A percentile compares a stretch with the other conserved stretches of the same genome.
phyloP scores from a whole-genome alignment of 1,140 invertebrate species.

The Caenorhabditis inopinata region DNA sequence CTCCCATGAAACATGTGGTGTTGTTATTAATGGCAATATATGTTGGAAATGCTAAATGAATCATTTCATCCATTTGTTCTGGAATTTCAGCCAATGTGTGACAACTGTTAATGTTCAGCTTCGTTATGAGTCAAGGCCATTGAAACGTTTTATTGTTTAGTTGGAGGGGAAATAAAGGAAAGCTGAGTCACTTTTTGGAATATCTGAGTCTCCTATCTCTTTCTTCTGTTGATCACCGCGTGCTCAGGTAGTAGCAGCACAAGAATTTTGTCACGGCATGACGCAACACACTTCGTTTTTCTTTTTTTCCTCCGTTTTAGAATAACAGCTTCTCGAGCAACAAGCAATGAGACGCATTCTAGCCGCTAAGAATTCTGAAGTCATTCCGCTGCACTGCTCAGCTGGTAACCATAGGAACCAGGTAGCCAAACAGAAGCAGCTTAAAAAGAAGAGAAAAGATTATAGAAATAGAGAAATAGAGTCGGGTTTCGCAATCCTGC shows the following conservation, averaged over 20 bases:
- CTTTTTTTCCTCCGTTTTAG: neutral
- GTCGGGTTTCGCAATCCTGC: constrained; percentile 13
- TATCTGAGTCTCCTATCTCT: constrained; percentile 7
- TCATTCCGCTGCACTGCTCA: neutral
- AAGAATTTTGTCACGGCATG: constrained; percentile 1
- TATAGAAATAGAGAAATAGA: neutral
- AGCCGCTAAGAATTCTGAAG: no score
- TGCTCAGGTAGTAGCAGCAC: constrained; percentile 23
- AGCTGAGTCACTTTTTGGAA: constrained; percentile 31
- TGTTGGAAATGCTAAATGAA: no score
- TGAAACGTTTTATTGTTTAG: neutral
- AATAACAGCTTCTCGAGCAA: neutral
- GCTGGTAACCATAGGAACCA: neutral
- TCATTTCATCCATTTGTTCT: no score
- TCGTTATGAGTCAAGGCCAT: constrained; percentile 8
- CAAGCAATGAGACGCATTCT: no score
- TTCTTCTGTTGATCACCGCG: neutral
- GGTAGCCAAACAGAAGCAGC: neutral
- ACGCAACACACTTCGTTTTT: neutral
- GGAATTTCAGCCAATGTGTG: no score
- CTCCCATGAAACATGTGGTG: no score
- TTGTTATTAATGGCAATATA: no score
- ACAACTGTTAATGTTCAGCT: neutral
- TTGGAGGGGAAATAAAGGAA: neutral
- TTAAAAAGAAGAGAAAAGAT: neutral